Base-by-base conservation (phyloP, 2,797 vertebrate species). In the Falco naumanni region DNA sequence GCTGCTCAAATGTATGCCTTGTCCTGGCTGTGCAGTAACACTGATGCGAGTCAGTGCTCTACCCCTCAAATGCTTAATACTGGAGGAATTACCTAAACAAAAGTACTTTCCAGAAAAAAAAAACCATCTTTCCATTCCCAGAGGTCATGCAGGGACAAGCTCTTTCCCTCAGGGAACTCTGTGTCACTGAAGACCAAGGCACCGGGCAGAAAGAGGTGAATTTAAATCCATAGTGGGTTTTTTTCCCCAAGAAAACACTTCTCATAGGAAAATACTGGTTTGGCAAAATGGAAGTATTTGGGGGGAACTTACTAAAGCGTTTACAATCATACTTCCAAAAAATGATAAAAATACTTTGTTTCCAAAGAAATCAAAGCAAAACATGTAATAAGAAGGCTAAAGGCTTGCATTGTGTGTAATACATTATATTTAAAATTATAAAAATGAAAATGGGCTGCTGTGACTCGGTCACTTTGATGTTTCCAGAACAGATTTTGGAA, bases 401-500 rank as follows among this genome's bases (percentile, higher is more conserved):
- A 19, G 29, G 26, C n/a, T 91, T 91, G 7, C 63, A 34, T 33
- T 74, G 54, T 31, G 12, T 64, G 31, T 68, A 80, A 53, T n/a
- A 68, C 15, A 65, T 41, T 68, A 22, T 64, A 54, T 53, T 83
- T 28, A 91, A 90, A 83, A 74, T 74, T 41, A 39, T 31, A 92
- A 84, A 87, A 37, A 18, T 34, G 74, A 63, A 88, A 89, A 41
- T 54, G 13, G 92, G 33, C 51, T 47, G 64, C 84, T 87, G 31
- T 57, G 50, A 84, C 61, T 61, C 33, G n/a, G 68, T 83, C 3
- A 61, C 93, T 88, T 84, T 91, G 43, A 60, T 68, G 78, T 82
- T 95, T 93, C 90, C 88, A 92, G 84, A 83, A 70, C 20, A 31
- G 70, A 89, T 89, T 93, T 87, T 91, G 87, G 94, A 95, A 93